Conservation (phyloP, 2,888 invertebrate genomes). For the Spicauda simplicius region DNA sequence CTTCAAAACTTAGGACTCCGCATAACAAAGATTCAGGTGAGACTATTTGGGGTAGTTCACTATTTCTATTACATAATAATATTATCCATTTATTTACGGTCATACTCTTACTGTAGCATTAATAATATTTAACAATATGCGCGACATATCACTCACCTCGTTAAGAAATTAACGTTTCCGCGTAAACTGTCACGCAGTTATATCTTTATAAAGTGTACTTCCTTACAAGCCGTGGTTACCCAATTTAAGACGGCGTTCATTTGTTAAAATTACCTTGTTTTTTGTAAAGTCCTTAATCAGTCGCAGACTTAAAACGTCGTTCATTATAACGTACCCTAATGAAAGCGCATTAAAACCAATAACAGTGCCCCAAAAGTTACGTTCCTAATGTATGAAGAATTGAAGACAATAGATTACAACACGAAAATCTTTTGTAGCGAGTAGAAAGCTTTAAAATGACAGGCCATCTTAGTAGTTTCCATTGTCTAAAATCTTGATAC, state of each 20-base stretch:
- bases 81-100: too few species aligned
- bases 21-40: too few species aligned
- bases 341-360: neutral
- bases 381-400: slow-evolving; percentile 8
- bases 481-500: slow-evolving; percentile 35
- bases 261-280: slow-evolving; percentile 25
- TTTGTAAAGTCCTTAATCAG: slow-evolving; percentile 22
- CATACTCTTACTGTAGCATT: neutral
- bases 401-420: neutral
- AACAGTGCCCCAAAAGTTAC: neutral
- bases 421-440: slow-evolving; percentile 22
- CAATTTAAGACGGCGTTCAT: slow-evolving; percentile 17
- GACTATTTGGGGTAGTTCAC: too few species aligned
- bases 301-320: neutral
- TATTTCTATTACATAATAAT: too few species aligned
- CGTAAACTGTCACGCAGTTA: slow-evolving; percentile 15
- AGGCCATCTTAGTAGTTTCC: slow-evolving; percentile 12
- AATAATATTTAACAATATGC: neutral
- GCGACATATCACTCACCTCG: slow-evolving; percentile 7
- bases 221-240: slow-evolving; percentile 21
- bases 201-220: slow-evolving; percentile 20
- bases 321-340: slow-evolving; percentile 8
- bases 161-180: slow-evolving; percentile 16
- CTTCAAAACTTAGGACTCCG: too few species aligned
- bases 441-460: slow-evolving; percentile 28